phyloP scores from a whole-genome alignment of 2,797 vertebrate genomes.

The Lepilemur ruficaudatus region DNA sequence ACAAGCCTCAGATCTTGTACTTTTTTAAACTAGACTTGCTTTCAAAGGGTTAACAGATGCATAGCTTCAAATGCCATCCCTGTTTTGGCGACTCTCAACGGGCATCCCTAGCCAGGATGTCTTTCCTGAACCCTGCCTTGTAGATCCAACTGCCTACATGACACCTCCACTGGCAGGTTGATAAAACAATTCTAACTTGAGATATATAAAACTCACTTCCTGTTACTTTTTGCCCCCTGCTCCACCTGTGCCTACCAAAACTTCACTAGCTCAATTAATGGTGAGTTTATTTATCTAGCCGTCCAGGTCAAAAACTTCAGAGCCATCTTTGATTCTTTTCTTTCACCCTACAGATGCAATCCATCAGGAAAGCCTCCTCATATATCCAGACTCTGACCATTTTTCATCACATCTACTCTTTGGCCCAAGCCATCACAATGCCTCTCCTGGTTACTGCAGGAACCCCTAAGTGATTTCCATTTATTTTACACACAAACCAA shows the following conservation, averaged over 20 bases:
- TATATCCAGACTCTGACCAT: neutral
- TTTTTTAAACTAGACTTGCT: neutral
- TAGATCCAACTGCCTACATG: neutral
- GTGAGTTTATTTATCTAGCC: neutral
- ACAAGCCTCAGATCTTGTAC: neutral
- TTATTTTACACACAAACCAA: neutral
- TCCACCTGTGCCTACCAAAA: neutral
- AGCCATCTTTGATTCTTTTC: neutral
- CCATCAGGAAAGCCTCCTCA: neutral
- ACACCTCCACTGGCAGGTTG: neutral
- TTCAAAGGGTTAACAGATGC: neutral
- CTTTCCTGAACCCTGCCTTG: neutral
- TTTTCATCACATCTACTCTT: neutral
- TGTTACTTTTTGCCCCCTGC: neutral
- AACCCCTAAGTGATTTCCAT: neutral
- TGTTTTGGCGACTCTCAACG: neutral
- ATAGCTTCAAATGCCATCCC: fast-evolving
- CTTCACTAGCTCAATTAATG: neutral
- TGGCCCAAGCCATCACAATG: neutral
- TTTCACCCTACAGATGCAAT: neutral
- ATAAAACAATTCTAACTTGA: neutral
- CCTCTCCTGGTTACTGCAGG: neutral
- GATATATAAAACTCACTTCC: neutral
- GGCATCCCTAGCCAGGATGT: neutral
- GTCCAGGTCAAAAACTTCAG: neutral